Conservation (phyloP, 1,140 invertebrate species). For the Sipha flava region DNA sequence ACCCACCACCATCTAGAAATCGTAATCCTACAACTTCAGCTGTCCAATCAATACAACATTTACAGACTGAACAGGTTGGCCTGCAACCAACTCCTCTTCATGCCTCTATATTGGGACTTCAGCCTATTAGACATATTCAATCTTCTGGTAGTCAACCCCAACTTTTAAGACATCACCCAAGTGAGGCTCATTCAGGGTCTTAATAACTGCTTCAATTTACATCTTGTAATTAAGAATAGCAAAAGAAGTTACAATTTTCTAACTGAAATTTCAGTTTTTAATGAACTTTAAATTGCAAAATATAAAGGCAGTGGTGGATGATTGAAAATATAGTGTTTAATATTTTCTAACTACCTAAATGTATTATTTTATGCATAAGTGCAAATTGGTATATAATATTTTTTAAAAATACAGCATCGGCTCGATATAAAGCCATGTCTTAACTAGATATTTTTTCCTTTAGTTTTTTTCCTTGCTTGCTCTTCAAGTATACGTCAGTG, state of each 20-base stretch:
- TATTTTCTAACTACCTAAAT: background rate
- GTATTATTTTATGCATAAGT: background rate
- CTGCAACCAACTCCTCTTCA: slow-evolving; percentile 9
- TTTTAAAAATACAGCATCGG: background rate
- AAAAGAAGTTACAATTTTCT: background rate
- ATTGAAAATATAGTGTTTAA: background rate
- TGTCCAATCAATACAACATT: slow-evolving; percentile 26
- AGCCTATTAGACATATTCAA: slow-evolving; percentile 22
- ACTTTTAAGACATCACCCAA: slow-evolving; percentile 22
- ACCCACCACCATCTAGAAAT: slow-evolving; percentile 46
- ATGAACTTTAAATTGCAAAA: background rate
- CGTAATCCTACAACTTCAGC: slow-evolving; percentile 12
- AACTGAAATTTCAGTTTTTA: background rate
- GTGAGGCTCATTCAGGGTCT: slow-evolving; percentile 23
- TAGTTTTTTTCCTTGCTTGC: background rate
- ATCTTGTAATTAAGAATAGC: background rate
- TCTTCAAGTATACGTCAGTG: background rate
- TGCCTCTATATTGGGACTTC: background rate
- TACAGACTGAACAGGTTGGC: slow-evolving; percentile 25
- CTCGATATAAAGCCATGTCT: no score
- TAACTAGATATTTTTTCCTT: background rate
- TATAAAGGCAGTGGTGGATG: background rate
- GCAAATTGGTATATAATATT: background rate
- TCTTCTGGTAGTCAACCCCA: slow-evolving; percentile 16
- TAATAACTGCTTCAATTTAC: background rate